These are phyloP conservation scores for Eidolon helvum DNA, from an alignment of 2,113 vertebrate genomes.

Conservation along the genomic window DNA sequence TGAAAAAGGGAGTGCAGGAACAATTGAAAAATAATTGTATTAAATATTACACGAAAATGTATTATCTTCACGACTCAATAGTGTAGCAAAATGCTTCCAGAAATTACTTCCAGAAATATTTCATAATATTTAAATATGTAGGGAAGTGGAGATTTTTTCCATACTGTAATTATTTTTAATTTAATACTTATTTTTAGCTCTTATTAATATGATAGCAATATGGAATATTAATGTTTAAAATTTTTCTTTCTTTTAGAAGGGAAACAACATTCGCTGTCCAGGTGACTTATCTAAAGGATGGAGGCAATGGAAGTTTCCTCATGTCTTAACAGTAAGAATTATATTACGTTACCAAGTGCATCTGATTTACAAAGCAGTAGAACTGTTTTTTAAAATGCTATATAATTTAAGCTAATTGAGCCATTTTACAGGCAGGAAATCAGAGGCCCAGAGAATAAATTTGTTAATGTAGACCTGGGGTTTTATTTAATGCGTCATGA, in stretches of 20 bases:
- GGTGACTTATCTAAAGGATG: background rate
- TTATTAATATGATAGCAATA: constrained; percentile 22
- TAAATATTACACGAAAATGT: constrained; percentile 41
- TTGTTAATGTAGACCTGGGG: background rate
- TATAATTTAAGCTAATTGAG: background rate
- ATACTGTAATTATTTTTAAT: constrained; percentile 27
- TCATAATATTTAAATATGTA: constrained; percentile 37
- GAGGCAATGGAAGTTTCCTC: background rate
- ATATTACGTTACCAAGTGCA: background rate
- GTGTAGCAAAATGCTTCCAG: constrained; percentile 14
- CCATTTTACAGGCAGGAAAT: background rate
- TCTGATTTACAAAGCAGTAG: background rate
- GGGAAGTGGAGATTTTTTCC: background rate
- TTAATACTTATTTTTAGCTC: constrained; percentile 39
- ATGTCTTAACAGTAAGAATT: background rate
- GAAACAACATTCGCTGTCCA: background rate
- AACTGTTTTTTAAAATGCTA: background rate
- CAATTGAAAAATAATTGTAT: constrained; percentile 28
- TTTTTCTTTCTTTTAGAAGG: background rate
- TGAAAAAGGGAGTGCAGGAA: background rate
- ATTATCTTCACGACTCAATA: background rate
- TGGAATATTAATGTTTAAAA: constrained; percentile 28
- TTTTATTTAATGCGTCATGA: background rate
- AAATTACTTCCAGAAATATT: constrained; percentile 47
- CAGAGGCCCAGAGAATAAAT: background rate